Conservation (phyloP, 2,113 vertebrate genomes). For the Morone saxatilis region DNA sequence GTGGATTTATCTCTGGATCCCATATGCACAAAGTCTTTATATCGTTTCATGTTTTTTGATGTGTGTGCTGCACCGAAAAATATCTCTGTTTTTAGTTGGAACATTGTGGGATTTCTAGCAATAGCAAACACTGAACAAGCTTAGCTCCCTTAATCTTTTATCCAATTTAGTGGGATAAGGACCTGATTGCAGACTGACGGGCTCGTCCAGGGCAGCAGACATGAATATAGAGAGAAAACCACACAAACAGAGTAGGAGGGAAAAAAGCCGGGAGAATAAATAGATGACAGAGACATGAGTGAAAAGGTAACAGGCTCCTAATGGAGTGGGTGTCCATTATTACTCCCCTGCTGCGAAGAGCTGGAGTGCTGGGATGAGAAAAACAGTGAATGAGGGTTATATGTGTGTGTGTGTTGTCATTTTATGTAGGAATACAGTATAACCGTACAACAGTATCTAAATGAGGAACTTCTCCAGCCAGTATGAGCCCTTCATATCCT, state of each 20-base stretch:
- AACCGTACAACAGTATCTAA: constrained; percentile 35
- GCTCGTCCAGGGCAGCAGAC: constrained; percentile 30
- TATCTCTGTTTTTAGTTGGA: constrained; percentile 17
- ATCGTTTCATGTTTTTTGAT: constrained; percentile 22
- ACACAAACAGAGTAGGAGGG: constrained; percentile 28
- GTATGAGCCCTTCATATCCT: constrained; percentile 16
- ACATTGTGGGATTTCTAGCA: constrained; percentile 52
- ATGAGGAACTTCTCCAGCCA: constrained; percentile 40
- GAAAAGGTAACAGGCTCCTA: constrained; percentile 63
- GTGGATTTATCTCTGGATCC: constrained; percentile 55
- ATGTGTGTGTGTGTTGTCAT: constrained; percentile 28
- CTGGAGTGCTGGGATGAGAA: constrained; percentile 39
- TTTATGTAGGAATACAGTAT: constrained; percentile 28
- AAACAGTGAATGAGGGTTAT: constrained; percentile 24
- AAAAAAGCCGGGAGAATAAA: constrained; percentile 43
- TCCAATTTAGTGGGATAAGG: constrained; percentile 68
- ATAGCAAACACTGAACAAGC: constrained; percentile 52
- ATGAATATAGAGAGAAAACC: constrained; percentile 49
- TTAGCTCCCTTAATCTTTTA: constrained; percentile 71
- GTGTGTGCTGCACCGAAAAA: constrained; percentile 27
- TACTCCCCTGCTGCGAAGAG: constrained; percentile 64
- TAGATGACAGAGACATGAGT: constrained; percentile 54
- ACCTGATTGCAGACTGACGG: constrained; percentile 36
- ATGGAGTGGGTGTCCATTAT: constrained; percentile 74
- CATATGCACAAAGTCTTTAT: constrained; percentile 41